Evolutionary conservation across 2,888 invertebrate species (phyloP).

Genomic region (Campoletis raptor): DNA sequence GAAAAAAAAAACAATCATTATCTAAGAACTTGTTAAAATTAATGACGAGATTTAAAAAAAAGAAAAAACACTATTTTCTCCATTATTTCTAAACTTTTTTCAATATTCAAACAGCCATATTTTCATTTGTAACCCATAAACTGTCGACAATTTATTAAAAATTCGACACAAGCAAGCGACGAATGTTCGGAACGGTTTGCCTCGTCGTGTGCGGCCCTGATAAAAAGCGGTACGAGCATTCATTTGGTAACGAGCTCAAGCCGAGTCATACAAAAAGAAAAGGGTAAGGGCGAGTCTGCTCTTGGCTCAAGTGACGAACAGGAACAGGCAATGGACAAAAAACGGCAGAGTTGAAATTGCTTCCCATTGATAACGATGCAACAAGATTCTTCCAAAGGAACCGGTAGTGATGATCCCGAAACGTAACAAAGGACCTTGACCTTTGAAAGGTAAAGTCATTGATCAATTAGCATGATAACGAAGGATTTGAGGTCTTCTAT

Average conservation of each 20-base stretch:
- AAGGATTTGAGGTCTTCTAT: background rate
- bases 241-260: conserved; percentile 64
- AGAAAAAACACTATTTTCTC: no score
- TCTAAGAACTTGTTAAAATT: background rate
- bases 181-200: conserved; percentile 17
- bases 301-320: conserved; percentile 27
- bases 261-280: conserved; percentile 52
- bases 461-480: background rate
- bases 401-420: background rate
- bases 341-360: background rate
- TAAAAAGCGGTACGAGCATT: conserved; percentile 53
- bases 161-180: background rate
- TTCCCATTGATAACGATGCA: conserved; percentile 6
- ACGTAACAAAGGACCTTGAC: background rate
- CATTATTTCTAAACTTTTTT: no score
- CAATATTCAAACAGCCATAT: background rate
- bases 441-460: background rate
- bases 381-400: conserved; percentile 10
- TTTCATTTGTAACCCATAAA: background rate
- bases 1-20: background rate
- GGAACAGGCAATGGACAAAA: conserved; percentile 24
- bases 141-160: background rate
- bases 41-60: no score
- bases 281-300: background rate
- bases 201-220: conserved; percentile 26